These are phyloP conservation scores for human DNA, from an alignment of 2,113 vertebrate species.

Conservation along the genomic window DNA sequence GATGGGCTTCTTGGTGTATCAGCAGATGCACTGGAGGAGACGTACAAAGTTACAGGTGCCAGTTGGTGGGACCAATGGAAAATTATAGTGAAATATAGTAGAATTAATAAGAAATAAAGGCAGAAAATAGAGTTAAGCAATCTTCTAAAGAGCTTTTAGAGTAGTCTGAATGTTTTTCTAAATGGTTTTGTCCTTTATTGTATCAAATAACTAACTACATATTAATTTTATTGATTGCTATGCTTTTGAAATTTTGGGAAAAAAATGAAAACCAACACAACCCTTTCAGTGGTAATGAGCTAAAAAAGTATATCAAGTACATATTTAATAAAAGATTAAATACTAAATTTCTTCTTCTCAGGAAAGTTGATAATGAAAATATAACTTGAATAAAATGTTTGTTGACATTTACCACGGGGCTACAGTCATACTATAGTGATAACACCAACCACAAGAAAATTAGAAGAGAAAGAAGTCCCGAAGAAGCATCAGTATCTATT, in stretches of 20 bases:
- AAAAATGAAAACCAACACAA: no score
- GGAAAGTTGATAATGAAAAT: background rate
- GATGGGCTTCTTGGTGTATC: background rate
- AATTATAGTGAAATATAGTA: conserved; percentile 7
- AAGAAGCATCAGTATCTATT: background rate
- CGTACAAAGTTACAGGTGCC: background rate
- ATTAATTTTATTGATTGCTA: conserved; percentile 8
- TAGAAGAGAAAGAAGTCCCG: background rate
- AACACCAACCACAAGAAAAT: background rate
- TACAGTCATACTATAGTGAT: background rate
- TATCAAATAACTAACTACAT: background rate
- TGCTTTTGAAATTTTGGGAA: background rate
- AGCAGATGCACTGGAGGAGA: background rate
- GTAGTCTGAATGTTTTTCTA: background rate
- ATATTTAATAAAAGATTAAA: conserved; percentile 7
- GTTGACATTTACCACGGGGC: background rate
- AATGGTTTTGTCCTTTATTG: background rate
- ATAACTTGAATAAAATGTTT: conserved; percentile 22
- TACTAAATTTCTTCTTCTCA: background rate
- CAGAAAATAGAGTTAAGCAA: background rate
- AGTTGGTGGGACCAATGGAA: background rate
- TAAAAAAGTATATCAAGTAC: background rate
- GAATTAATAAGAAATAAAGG: conserved; percentile 12
- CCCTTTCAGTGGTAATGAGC: background rate
- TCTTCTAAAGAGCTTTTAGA: background rate